A percentile compares a stretch with the other conserved stretches of the same genome.
phyloP scores from a whole-genome alignment of 2,797 vertebrate genomes.

The Spinus pinus region DNA sequence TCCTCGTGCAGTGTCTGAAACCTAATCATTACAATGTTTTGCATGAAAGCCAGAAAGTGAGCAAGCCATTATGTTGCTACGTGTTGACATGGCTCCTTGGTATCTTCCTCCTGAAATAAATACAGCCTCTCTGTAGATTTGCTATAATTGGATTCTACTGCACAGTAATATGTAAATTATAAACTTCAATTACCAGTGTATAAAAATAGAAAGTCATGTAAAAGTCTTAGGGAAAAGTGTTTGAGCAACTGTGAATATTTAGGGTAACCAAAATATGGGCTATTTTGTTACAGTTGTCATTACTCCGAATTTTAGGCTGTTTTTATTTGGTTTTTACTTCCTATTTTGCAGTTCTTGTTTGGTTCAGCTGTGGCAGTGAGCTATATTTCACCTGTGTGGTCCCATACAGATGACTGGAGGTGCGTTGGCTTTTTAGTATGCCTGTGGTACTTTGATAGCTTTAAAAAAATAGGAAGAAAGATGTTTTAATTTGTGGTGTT shows the following conservation, averaged over 20 bases:
- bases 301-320: not conserved
- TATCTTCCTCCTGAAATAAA: slow-evolving; percentile 43
- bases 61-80: slow-evolving; percentile 39
- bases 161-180: slow-evolving; percentile 60
- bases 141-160: slow-evolving; percentile 47
- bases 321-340: not conserved
- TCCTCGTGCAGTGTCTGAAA: slow-evolving; percentile 1
- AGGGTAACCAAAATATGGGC: not conserved
- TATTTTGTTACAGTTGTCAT: not conserved
- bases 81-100: slow-evolving; percentile 24
- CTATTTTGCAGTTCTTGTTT: not conserved
- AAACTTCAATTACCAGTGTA: slow-evolving; percentile 40
- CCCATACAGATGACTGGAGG: not conserved
- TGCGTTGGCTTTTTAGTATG: not conserved
- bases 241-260: not conserved
- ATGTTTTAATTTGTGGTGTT: not conserved
- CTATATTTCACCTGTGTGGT: not conserved
- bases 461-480: not conserved
- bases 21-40: slow-evolving; percentile 40
- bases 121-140: slow-evolving; percentile 24
- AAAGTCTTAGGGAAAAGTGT: not conserved
- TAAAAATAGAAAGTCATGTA: slow-evolving; percentile 43
- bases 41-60: slow-evolving; percentile 49
- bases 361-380: not conserved
- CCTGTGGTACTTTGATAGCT: not conserved